phyloP scores from a whole-genome alignment of 2,888 invertebrate genomes.

The Drosophila sordidula region DNA sequence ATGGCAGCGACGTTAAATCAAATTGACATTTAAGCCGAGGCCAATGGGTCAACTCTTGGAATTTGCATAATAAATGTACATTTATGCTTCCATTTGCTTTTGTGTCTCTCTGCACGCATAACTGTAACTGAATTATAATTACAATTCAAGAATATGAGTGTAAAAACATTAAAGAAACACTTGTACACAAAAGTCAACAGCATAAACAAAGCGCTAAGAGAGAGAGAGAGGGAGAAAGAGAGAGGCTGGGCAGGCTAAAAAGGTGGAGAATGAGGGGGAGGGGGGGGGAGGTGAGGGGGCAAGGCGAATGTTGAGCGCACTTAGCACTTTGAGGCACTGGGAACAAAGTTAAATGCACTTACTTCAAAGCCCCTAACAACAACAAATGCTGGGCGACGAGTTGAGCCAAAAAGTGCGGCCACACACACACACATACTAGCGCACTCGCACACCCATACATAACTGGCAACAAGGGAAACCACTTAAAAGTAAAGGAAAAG shows the following conservation, averaged over 20 bases:
- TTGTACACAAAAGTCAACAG: slow-evolving; percentile 68
- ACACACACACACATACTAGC: slow-evolving; percentile 28
- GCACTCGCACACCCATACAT: slow-evolving; percentile 21
- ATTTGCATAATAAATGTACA: slow-evolving; percentile 59
- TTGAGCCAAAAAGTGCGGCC: slow-evolving; percentile 69
- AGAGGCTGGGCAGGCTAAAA: slow-evolving; percentile 2
- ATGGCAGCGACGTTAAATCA: slow-evolving; percentile 29
- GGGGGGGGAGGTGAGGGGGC: slow-evolving; percentile 2
- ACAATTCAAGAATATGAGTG: slow-evolving; percentile 47
- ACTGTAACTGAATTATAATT: slow-evolving; percentile 52
- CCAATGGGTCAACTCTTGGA: slow-evolving; percentile 51
- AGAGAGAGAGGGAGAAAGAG: slow-evolving; percentile 6
- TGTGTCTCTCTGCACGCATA: slow-evolving; percentile 3
- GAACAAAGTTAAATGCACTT: slow-evolving; percentile 68
- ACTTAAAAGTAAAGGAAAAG: slow-evolving; percentile 73
- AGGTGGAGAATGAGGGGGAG: neutral
- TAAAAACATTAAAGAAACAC: slow-evolving; percentile 59
- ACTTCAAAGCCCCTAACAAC: slow-evolving; percentile 69
- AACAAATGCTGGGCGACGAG: slow-evolving; percentile 62
- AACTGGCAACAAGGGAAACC: slow-evolving; percentile 69
- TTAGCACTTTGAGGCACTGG: slow-evolving; percentile 60
- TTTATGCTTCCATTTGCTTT: slow-evolving; percentile 21
- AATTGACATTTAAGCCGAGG: slow-evolving; percentile 43
- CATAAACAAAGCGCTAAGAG: slow-evolving; percentile 51
- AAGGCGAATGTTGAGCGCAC: slow-evolving; percentile 54